Conservation (phyloP, 1,140 invertebrate species). For the Myzus persicae region DNA sequence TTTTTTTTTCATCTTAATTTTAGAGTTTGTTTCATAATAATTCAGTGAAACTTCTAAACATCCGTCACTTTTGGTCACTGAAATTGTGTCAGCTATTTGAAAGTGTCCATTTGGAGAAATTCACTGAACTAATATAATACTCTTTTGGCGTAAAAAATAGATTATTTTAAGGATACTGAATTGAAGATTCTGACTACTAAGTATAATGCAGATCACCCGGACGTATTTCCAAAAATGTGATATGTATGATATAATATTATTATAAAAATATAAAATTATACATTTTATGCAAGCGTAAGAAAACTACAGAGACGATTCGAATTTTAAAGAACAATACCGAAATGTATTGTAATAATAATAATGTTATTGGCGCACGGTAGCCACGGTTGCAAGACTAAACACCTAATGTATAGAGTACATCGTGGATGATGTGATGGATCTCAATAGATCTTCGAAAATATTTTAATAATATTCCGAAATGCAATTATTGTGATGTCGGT, state of each 20-base stretch:
- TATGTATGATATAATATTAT: neutral
- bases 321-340: neutral
- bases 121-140: no score
- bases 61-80: no score
- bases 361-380: neutral
- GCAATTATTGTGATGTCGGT: neutral
- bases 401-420: neutral
- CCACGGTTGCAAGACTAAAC: neutral
- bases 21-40: no score
- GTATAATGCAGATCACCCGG: neutral
- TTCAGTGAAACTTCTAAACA: no score
- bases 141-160: no score
- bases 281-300: neutral
- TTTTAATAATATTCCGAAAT: neutral
- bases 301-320: neutral
- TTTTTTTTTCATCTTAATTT: no score
- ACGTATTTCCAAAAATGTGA: neutral
- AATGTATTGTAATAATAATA: neutral
- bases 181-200: neutral
- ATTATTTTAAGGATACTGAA: neutral
- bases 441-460: neutral
- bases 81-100: no score
- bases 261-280: neutral
- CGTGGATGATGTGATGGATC: neutral
- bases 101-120: no score